Percentiles rank a stretch among this genome's conserved stretches.
phyloP scores from a whole-genome alignment of 2,113 vertebrate species.

The Hyperoodon ampullatus region DNA sequence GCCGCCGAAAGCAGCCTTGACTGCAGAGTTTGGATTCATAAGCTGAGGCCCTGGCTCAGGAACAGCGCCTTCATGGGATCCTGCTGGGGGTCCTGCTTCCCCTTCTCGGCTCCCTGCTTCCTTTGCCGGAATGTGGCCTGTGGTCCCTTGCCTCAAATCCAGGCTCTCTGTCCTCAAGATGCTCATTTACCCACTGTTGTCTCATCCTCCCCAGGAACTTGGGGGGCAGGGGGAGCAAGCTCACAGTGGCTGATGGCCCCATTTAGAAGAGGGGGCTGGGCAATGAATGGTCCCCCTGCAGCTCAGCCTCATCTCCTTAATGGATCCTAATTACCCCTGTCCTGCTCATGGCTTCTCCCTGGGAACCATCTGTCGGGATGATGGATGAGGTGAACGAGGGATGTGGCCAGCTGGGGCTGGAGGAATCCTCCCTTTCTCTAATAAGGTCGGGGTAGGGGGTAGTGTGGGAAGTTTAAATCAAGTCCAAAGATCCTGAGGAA shows the following conservation, averaged over 20 bases:
- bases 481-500: background rate
- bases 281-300: background rate
- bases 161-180: background rate
- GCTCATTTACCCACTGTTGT: background rate
- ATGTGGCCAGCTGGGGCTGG: constrained; percentile 48
- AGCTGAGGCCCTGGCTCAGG: background rate
- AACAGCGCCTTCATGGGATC: background rate
- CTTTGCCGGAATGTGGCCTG: background rate
- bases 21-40: background rate
- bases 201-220: background rate
- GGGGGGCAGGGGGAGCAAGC: background rate
- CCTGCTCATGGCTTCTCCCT: constrained; percentile 66
- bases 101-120: background rate
- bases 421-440: background rate
- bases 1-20: background rate
- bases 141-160: background rate
- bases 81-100: background rate
- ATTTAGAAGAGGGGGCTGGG: constrained; percentile 47
- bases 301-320: constrained; percentile 75
- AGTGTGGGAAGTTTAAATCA: background rate
- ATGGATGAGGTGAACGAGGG: constrained; percentile 67
- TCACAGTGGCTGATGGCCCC: constrained; percentile 25
- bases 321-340: constrained; percentile 78
- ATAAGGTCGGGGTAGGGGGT: background rate
- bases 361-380: constrained; percentile 70